Base-by-base conservation (phyloP, 1,140 invertebrate genomes). In the Zaprionus camerounensis region DNA sequence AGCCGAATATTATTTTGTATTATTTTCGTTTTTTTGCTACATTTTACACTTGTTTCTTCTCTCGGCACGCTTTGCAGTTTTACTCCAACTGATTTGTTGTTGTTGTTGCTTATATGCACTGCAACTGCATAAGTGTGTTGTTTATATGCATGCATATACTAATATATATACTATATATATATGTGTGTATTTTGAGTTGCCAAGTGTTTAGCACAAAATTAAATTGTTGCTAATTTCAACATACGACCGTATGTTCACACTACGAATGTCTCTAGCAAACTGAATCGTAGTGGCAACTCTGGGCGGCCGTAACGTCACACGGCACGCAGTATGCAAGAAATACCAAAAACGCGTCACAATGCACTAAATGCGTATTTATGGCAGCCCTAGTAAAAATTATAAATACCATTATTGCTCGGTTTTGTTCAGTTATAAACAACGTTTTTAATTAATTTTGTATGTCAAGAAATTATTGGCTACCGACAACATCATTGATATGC, bases 211-310 rank as follows among this genome's bases (percentile, higher is more conserved):
- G 69, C 61, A 76, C 73, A 76, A 61, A 71, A 55, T 65, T 34
- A 58, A 71, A 61, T 71, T 76, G 61, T 66, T 76, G 68, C 73
- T 76, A 76, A 76, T 68, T 44, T 20, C 38, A 26, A 71, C 73
- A 76, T 36, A 66, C 73, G 26, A 53, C 49, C 26, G 73, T 44
- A 76, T 71, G 61, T 76, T 76, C 61, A 59, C 73, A 76, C 61
- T 68, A 71, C 73, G 73, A 55, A 76, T 65, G 73, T 76, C 73
- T 71, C 68, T 71, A 70, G 72, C 72, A 70, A 75, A 75, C 72
- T 75, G 44, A 75, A 28, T 36, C 41, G 34, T 13, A 58, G 41
- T 75, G 72, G 67, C 72, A 75, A 71, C 72, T 75, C 72, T 71
- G 31, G 63, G 58, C 7, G 28, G n/a, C 31, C 11, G 22, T 58